Evolutionary conservation across 2,888 invertebrate species (phyloP).

Genomic region (Andrena hattorfiana): DNA sequence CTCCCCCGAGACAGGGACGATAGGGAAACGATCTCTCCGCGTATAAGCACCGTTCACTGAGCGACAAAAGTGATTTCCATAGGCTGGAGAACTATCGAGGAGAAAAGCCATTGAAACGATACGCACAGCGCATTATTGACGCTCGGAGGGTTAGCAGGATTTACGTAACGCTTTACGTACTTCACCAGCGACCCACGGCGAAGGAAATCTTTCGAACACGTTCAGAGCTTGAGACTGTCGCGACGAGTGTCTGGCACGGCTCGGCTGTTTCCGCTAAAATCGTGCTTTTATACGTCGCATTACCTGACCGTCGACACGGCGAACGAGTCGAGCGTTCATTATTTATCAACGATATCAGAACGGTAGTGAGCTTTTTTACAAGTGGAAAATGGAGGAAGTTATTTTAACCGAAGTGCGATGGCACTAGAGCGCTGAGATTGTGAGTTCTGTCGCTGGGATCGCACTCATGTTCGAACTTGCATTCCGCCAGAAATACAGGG

Average conservation of each 20-base stretch:
- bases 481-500: conserved; percentile 15
- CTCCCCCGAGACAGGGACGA: background rate
- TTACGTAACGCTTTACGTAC: conserved; percentile 33
- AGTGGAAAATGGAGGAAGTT: conserved; percentile 31
- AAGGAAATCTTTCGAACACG: conserved; percentile 15
- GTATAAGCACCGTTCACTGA: background rate
- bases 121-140: conserved; percentile 32
- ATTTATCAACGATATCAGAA: conserved; percentile 48
- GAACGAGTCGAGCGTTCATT: conserved; percentile 27
- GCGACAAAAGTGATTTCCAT: background rate
- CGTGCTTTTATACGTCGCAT: conserved; percentile 52
- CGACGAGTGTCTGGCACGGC: conserved; percentile 16
- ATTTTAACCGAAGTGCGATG: conserved; percentile 24
- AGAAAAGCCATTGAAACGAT: conserved; percentile 18
- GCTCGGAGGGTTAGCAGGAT: conserved; percentile 1
- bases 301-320: conserved; percentile 38
- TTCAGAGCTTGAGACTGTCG: conserved; percentile 41
- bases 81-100: no score
- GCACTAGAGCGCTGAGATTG: background rate
- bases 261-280: conserved; percentile 32
- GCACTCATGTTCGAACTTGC: background rate
- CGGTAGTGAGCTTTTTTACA: conserved; percentile 63
- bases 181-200: conserved; percentile 16
- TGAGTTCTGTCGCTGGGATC: background rate
- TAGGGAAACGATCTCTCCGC: background rate